Base-by-base conservation (phyloP, 1,140 invertebrate species). In the Solenopsis invicta region DNA sequence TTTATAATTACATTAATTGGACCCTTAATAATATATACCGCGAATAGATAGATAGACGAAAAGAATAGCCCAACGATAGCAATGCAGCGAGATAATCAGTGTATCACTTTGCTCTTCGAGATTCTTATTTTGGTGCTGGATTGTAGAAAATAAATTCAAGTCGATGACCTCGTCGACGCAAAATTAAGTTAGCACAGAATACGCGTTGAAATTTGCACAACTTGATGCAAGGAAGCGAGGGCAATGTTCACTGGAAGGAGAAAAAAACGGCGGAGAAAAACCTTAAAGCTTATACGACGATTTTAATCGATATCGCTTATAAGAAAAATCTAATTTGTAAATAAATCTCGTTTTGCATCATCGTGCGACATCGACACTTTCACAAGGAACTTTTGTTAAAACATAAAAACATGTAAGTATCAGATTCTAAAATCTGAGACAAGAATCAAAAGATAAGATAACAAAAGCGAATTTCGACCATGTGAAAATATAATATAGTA, bases 1-100 rank as follows among this genome's bases (percentile, higher is more conserved):
- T 50, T 50, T 50, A 50, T 69, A 69, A 69, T 69, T 81, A 34
- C 10, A 69, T 81, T 69, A 80, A 69, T 52, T 34, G 12, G 2
- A 64, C 1, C 9, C 9, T 5, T 66, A 78, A 78, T 80, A 81
- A 69, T 81, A 56, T 52, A 18, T 1, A 50, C 45, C 24, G 10
- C 24, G 24, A 6, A 13, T 78, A 48, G 18, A 62, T 13, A 29
- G 29, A 29, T 2, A 12, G 18, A 4, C 0, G 50, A 56, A 54
- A 16, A 69, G n/a, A 76, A 61, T 59, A 61, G 12, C 4, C n/a
- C 13, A 41, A 59, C 37, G 12, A 77, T 24, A 24, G 6, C 16
- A 61, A 69, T 10, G 18, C 16, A 9, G 8, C 16, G 13, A 6
- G 62, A 48, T 29, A 64, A 78, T 50, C 34, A 64, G 6, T 34